phyloP scores from a whole-genome alignment of 2,113 vertebrate genomes.

The Anguilla rostrata region DNA sequence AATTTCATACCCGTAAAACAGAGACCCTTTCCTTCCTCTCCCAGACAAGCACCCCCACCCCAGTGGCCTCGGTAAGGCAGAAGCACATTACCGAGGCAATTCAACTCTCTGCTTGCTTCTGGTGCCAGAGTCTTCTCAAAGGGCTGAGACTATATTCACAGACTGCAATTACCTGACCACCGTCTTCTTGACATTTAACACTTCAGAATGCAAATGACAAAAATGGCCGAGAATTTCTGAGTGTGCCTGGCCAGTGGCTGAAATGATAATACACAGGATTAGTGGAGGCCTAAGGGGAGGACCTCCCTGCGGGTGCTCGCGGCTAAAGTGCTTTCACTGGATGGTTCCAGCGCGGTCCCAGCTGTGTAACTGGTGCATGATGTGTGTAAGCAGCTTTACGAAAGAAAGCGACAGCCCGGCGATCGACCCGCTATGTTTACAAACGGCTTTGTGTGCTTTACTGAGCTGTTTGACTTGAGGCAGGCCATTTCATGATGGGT shows the following conservation, averaged over 20 bases:
- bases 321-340: not conserved
- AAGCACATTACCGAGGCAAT: not conserved
- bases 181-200: not conserved
- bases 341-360: not conserved
- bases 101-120: not conserved
- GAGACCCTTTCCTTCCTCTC: not conserved
- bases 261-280: not conserved
- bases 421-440: not conserved
- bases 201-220: not conserved
- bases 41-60: too few species aligned
- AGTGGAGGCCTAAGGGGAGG: not conserved
- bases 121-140: not conserved
- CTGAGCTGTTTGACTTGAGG: not conserved
- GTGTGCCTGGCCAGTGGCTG: too few species aligned
- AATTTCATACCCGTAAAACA: not conserved
- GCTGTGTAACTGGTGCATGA: not conserved
- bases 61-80: not conserved
- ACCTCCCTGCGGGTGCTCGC: not conserved
- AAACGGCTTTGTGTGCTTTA: conserved; percentile 1
- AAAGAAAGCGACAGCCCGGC: not conserved
- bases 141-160: not conserved
- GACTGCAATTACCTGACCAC: not conserved
- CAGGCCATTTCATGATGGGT: not conserved
- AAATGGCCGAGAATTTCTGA: too few species aligned
- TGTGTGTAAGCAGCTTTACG: not conserved